Evolutionary conservation across 2,113 vertebrate genomes (phyloP).

Genomic region (Hepsetus odoe): DNA sequence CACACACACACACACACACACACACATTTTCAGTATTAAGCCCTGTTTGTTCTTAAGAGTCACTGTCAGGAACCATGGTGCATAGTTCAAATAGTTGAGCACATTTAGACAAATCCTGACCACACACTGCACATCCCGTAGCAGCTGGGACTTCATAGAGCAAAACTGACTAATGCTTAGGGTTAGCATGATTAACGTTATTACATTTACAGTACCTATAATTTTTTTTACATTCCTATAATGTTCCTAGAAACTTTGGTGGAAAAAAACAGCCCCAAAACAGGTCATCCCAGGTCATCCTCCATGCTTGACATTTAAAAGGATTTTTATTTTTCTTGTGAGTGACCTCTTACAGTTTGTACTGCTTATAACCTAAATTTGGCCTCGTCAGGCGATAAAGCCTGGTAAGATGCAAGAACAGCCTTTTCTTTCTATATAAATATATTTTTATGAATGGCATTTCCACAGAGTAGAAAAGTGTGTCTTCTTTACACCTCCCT

Average conservation of each 20-base stretch:
- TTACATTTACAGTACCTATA: too few species aligned
- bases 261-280: too few species aligned
- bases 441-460: too few species aligned
- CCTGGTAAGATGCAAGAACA: too few species aligned
- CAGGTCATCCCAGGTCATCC: background rate
- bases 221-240: too few species aligned
- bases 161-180: background rate
- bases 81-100: background rate
- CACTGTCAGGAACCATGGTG: background rate
- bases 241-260: too few species aligned
- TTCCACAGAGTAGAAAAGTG: conserved; percentile 1
- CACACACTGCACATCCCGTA: background rate
- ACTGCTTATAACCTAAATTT: too few species aligned
- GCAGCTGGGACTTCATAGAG: background rate
- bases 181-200: background rate
- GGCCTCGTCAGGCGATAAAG: too few species aligned
- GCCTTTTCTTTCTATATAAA: too few species aligned
- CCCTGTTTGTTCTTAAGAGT: background rate
- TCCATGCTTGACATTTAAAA: background rate
- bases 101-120: background rate
- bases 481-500: background rate
- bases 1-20: background rate
- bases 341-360: too few species aligned
- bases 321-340: too few species aligned
- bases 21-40: background rate